Evolutionary conservation across 2,797 vertebrate genomes (phyloP), one percentile per base, ranked within the genome.

Genomic region (Enteromius radiatus): DNA sequence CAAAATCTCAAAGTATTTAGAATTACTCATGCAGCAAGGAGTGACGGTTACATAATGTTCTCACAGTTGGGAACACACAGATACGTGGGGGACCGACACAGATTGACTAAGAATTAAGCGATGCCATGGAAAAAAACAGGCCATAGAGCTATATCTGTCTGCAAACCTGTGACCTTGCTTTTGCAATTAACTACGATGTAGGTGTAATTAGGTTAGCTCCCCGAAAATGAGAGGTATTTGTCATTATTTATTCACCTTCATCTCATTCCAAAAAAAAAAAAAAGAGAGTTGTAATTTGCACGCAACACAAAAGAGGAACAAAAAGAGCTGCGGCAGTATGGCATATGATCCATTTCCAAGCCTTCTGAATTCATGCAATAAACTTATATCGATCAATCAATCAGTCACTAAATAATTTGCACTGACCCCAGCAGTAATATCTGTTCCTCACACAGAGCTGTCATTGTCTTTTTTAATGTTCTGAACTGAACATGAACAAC

Each of bases 61-160:
- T 38, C 75, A 6, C 75, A 71, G 54, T 56, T 31, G 59, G 36
- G 61, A 76, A 77, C 84, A 79, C 86, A 77, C 61, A 77, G 78
- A 83, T 23, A 80, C 21, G 82, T 41, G 82, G 45, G 59, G 61
- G 75, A 64, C 28, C 26, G 64, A 33, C 38, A 85, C 84, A 75
- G 49, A 82, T 78, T 86, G 79, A 82, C 76, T 70, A 76, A 69
- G 77, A 70, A 79, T 84, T 84, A 87, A 87, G 76, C 68, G 26
- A 56, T 7, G 14, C 19, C 19, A 76, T 12, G 47, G 28, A 33
- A 64, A 80, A 80, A 85, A 74, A 79, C 33, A 82, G 63, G 61
- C 64, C 61, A 69, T 28, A 21, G 54, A 56, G 70, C 67, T 83
- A 26, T 12, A 73, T 69, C 73, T 54, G 74, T 76, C 47, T 85